Conservation (phyloP, 1,140 invertebrate species). For the Sinella curviseta region DNA sequence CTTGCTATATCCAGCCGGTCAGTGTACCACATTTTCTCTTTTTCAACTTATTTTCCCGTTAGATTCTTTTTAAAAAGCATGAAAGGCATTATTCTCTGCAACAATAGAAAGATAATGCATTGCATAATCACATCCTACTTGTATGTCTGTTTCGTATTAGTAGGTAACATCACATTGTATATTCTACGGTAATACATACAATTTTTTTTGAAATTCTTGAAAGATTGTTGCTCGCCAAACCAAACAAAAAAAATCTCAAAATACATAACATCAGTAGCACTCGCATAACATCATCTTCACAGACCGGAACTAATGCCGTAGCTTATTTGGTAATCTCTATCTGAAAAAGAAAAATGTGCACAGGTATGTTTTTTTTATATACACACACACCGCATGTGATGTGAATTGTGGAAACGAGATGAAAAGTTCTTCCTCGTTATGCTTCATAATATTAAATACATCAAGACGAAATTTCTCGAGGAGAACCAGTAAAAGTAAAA, state of each 20-base stretch:
- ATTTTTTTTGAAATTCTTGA: no score
- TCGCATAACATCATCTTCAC: not conserved
- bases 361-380: no score
- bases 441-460: not conserved
- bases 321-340: not conserved
- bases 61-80: not conserved
- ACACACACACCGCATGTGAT: no score
- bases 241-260: no score
- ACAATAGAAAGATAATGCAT: not conserved
- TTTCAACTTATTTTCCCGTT: not conserved
- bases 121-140: not conserved
- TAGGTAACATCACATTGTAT: no score
- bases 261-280: no score
- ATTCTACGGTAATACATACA: no score
- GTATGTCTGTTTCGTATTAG: no score
- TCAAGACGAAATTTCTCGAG: no score
- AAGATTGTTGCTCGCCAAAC: no score
- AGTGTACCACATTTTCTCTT: constrained; percentile 1
- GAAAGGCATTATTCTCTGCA: not conserved
- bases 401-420: not conserved
- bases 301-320: constrained; percentile 18
- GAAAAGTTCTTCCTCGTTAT: constrained; percentile 7
- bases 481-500: no score
- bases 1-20: constrained; percentile 2
- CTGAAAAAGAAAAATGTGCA: no score